Percentiles rank a stretch among this genome's conserved stretches.
Conservation (phyloP, 2,888 invertebrate species). For the Tribolium freemani region DNA sequence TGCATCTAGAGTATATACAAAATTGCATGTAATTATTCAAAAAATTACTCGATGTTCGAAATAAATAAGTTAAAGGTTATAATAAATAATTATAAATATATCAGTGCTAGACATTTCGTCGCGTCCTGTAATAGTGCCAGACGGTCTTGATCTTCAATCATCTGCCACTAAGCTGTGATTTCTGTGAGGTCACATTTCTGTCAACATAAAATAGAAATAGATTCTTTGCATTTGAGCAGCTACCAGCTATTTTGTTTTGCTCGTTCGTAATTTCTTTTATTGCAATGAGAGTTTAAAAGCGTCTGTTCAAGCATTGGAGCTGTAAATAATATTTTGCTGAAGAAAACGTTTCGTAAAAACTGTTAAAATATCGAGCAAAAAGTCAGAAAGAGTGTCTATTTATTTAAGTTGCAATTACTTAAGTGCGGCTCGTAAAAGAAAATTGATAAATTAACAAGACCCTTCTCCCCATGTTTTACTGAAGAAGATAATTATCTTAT, state of each 20-base stretch:
- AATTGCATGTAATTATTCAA: background rate
- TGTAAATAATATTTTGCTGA: background rate
- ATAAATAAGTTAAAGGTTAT: no score
- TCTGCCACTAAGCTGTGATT: background rate
- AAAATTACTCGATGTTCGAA: background rate
- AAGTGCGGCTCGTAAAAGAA: background rate
- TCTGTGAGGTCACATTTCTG: background rate
- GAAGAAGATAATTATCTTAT: background rate
- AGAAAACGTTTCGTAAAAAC: background rate
- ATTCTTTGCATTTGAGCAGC: background rate
- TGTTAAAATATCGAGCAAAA: background rate
- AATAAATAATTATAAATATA: background rate
- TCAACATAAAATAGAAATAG: background rate
- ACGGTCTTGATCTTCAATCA: background rate
- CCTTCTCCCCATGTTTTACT: background rate
- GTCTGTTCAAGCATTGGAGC: no score
- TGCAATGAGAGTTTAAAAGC: background rate
- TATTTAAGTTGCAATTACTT: background rate
- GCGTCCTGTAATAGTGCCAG: background rate
- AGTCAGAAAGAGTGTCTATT: background rate
- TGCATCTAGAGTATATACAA: background rate
- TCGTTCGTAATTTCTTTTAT: background rate
- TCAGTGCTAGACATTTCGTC: background rate
- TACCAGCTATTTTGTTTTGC: background rate
- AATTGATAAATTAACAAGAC: background rate